Conservation (phyloP, 1,140 invertebrate genomes). For the Plutomurus gul region DNA sequence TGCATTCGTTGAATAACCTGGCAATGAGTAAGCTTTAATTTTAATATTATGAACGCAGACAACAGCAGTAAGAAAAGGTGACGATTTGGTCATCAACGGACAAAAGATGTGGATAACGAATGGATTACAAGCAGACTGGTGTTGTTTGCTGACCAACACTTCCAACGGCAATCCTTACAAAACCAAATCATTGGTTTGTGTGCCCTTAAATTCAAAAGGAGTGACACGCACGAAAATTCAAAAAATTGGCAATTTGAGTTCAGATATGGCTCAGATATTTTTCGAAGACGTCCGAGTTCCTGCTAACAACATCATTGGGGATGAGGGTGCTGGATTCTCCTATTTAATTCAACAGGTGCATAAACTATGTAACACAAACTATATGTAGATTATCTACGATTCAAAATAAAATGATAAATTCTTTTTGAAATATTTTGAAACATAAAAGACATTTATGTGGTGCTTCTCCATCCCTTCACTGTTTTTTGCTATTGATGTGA, state of each 20-base stretch:
- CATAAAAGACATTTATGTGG: too few species aligned
- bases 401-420: too few species aligned
- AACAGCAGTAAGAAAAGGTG: slow-evolving; percentile 60
- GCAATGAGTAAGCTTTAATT: not conserved
- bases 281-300: slow-evolving; percentile 67
- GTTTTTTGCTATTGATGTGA: too few species aligned
- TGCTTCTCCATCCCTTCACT: too few species aligned
- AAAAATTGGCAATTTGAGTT: slow-evolving; percentile 64
- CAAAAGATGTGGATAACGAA: slow-evolving; percentile 68
- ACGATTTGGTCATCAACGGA: slow-evolving; percentile 66
- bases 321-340: slow-evolving; percentile 65
- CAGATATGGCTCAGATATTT: slow-evolving; percentile 66
- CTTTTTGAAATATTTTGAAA: too few species aligned
- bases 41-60: slow-evolving; percentile 61
- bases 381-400: too few species aligned
- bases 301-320: slow-evolving; percentile 63
- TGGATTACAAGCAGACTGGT: slow-evolving; percentile 65
- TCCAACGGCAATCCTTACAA: slow-evolving; percentile 56
- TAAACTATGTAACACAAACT: too few species aligned
- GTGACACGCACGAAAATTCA: slow-evolving; percentile 59
- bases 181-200: slow-evolving; percentile 67
- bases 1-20: not conserved
- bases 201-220: slow-evolving; percentile 64
- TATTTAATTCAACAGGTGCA: slow-evolving; percentile 66
- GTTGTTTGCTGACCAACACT: slow-evolving; percentile 66